These are phyloP conservation scores for Acanthaster planci DNA, from an alignment of 35 echinoderm and acorn worm species.

Conservation along the genomic window DNA sequence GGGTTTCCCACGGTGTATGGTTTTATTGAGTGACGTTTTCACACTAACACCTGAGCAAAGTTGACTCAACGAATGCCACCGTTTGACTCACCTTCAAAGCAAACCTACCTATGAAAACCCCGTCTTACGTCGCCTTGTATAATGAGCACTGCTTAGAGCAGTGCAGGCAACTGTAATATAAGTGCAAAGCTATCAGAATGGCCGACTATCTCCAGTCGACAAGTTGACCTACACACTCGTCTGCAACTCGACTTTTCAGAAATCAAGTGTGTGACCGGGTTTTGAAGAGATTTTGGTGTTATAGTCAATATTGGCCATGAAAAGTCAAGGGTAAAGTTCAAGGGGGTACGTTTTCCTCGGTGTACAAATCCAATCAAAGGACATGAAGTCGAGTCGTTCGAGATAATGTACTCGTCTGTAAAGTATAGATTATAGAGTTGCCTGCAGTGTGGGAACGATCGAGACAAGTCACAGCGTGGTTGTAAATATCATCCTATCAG, in stretches of 20 bases:
- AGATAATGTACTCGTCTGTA: slow-evolving; percentile 7
- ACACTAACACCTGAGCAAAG: neutral
- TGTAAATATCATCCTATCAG: slow-evolving; percentile 6
- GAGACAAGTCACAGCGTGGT: neutral
- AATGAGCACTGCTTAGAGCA: neutral
- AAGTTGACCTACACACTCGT: slow-evolving; percentile 29
- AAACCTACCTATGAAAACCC: neutral
- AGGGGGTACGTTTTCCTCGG: neutral
- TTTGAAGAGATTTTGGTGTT: slow-evolving; percentile 30
- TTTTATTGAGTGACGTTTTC: neutral
- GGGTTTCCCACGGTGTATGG: neutral
- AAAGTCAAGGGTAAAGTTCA: slow-evolving; percentile 19
- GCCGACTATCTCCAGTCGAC: slow-evolving; percentile 1
- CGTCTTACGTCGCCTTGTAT: neutral
- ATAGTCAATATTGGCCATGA: slow-evolving; percentile 9
- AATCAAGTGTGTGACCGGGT: slow-evolving; percentile 21
- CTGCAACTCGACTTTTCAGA: slow-evolving; percentile 3
- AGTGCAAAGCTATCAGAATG: slow-evolving; percentile 18
- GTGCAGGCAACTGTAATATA: neutral
- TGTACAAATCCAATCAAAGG: slow-evolving; percentile 9
- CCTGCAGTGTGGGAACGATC: neutral
- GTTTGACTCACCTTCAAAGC: slow-evolving; percentile 9
- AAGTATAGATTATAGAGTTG: neutral
- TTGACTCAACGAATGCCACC: slow-evolving; percentile 1
- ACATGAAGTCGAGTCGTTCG: neutral